Evolutionary conservation across 2,113 vertebrate species (phyloP).

Genomic region (Apteryx owenii): DNA sequence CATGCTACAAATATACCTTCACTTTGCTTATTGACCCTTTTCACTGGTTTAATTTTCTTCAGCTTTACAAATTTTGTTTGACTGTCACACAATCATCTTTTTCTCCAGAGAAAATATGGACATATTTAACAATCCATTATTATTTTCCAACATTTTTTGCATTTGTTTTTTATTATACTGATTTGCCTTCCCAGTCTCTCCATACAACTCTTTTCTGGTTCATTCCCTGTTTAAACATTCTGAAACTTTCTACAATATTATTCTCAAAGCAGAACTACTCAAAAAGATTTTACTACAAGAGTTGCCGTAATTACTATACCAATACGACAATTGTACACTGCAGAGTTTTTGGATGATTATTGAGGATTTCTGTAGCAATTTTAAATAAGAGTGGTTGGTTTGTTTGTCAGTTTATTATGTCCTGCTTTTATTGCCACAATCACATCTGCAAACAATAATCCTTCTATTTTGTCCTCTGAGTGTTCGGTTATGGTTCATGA

Average conservation of each 20-base stretch:
- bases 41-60: not conserved
- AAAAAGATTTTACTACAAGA: not conserved
- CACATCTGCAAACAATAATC: constrained; percentile 64
- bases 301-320: not conserved
- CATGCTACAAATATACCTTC: not conserved
- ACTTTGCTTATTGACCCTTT: not conserved
- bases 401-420: constrained; percentile 26
- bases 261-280: not conserved
- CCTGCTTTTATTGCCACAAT: constrained; percentile 28
- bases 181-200: not conserved
- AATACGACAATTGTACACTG: not conserved
- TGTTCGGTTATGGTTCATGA: constrained; percentile 14
- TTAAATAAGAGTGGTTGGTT: not conserved
- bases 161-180: not conserved
- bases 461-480: constrained; percentile 33
- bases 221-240: not conserved
- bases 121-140: not conserved
- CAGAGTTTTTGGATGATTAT: not conserved
- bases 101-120: not conserved
- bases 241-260: not conserved
- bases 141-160: not conserved
- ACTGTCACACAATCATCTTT: not conserved
- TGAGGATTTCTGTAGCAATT: constrained; percentile 25
- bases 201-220: not conserved
- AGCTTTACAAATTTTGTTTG: not conserved